Base-by-base conservation (phyloP, 2,888 invertebrate species). In the Phengaris arion region DNA sequence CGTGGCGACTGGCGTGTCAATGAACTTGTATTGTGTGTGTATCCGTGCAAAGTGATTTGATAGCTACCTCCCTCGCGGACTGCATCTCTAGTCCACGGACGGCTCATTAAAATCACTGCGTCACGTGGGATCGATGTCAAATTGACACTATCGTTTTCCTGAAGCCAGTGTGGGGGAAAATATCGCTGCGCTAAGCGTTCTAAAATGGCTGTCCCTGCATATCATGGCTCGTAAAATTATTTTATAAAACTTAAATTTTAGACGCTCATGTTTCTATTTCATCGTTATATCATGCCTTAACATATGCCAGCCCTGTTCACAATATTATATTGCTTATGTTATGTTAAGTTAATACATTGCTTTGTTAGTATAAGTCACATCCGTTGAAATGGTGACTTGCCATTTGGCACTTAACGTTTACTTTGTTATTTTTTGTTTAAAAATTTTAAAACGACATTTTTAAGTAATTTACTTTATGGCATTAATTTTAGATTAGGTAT, bases 91-190 rank as follows among this genome's bases (percentile, higher is more conserved):
- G 93, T 91, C 93, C 93, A 93, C 94, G 94, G 94, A 93, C 94
- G 94, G 94, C 94, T 95, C 95, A 95, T 95, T 95, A 95, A 94
- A 95, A 95, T 94, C 95, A 94, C 94, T 91, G 93, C 94, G 95
- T 95, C 95, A 95, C 95, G 95, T 95, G 95, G 94, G 95, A 94
- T 95, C 95, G 94, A 95, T 95, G 95, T 95, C 95, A 95, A 95
- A 94, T 94, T 93, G 92, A 94, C 93, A 92, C 88, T 89, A 92
- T 93, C 91, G 91, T 89, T 93, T 93, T 90, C 93, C 92, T 92
- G 86, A 93, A 92, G 89, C 88, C 90, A 93, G 92, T 92, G 86
- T 89, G 88, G 85, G 88, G 88, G 87, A 93, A 93, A 93, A 91
- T 93, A 94, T 92, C 91, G 86, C 86, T 85, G 89, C 89, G 92